Evolutionary conservation across 2,113 vertebrate genomes (phyloP).

Genomic region (Poicephalus gulielmi): DNA sequence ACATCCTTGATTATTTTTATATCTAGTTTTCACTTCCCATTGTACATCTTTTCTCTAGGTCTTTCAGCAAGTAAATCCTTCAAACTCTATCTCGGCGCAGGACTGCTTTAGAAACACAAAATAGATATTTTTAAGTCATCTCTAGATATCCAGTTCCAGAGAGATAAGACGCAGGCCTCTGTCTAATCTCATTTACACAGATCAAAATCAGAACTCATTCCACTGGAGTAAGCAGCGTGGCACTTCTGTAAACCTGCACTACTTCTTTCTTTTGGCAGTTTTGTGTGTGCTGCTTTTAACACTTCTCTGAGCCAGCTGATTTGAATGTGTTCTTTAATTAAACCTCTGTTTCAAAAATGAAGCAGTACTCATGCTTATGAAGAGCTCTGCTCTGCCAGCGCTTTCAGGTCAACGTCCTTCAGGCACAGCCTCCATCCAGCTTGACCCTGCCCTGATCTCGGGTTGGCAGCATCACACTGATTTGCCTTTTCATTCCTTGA

Average conservation of each 20-base stretch:
- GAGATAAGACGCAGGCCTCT: neutral
- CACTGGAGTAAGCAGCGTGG: neutral
- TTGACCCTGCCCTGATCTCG: neutral
- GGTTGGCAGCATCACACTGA: neutral
- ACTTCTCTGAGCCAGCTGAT: neutral
- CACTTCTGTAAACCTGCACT: neutral
- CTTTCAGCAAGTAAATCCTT: neutral
- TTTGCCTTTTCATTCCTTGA: neutral
- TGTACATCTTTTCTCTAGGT: neutral
- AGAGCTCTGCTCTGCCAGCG: neutral
- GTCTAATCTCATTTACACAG: conserved; percentile 5
- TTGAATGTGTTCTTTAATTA: conserved; percentile 17
- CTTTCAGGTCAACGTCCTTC: neutral
- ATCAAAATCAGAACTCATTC: conserved; percentile 31
- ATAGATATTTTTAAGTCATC: neutral
- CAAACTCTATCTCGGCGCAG: neutral
- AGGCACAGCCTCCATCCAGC: neutral
- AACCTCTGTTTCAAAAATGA: neutral
- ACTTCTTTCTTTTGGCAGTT: neutral
- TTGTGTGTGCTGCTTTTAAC: neutral
- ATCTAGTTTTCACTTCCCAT: neutral
- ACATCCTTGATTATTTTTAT: neutral
- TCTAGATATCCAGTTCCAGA: neutral
- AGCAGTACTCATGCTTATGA: neutral
- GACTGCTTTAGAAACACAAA: neutral